These are phyloP conservation scores for Terrapene triunguis DNA, from an alignment of 2,113 vertebrate genomes.

Conservation along the genomic window DNA sequence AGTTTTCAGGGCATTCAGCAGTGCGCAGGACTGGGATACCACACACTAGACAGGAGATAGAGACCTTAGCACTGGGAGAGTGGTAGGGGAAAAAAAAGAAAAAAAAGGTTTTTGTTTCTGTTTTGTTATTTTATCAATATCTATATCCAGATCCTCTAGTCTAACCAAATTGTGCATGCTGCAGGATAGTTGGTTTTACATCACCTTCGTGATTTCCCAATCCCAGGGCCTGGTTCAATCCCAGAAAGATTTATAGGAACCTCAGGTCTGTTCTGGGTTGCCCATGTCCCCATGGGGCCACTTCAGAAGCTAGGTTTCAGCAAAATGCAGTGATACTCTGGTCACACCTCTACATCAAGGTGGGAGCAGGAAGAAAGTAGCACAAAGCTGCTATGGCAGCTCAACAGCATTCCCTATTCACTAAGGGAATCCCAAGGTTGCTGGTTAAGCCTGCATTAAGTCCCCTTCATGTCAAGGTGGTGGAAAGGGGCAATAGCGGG, in stretches of 20 bases:
- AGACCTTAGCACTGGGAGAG: too few species aligned
- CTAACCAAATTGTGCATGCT: background rate
- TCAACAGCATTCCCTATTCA: background rate
- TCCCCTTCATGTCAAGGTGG: background rate
- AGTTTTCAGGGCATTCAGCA: too few species aligned
- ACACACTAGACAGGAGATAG: too few species aligned
- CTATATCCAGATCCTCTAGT: background rate
- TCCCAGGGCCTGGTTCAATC: background rate
- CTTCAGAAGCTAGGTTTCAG: background rate
- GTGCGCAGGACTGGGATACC: too few species aligned
- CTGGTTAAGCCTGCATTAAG: background rate
- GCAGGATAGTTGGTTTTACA: accelerated
- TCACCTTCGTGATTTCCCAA: background rate
- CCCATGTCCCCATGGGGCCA: accelerated
- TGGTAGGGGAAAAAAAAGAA: accelerated
- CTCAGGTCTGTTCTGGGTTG: background rate
- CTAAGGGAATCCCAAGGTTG: background rate
- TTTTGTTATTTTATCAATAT: background rate
- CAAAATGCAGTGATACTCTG: background rate
- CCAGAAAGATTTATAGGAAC: background rate
- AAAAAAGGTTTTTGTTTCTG: background rate
- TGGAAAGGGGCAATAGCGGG: background rate
- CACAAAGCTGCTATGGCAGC: background rate
- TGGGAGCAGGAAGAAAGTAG: background rate
- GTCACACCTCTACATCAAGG: background rate